A percentile compares a stretch with the other conserved stretches of the same genome.
Evolutionary conservation across 2,888 invertebrate genomes (phyloP).

Genomic region (Eurytoma adleriae): DNA sequence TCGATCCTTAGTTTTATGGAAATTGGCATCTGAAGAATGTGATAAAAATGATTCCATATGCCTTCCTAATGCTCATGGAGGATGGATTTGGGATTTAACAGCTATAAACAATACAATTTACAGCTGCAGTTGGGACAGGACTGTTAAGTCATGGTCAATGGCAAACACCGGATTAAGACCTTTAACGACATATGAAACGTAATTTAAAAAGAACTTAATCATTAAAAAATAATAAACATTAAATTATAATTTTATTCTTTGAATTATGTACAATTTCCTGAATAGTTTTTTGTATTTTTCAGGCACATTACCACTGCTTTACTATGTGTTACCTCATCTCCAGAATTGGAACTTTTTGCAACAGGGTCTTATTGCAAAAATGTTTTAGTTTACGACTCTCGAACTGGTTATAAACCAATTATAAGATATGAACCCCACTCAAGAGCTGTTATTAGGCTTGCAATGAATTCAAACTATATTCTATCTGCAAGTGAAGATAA

Average conservation of each 20-base stretch:
- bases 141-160: conserved; percentile 79
- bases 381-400: conserved; percentile 78
- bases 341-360: conserved; percentile 76
- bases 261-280: conserved; percentile 42
- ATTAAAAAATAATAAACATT: neutral
- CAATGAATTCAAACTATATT: conserved; percentile 75
- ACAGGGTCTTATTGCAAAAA: conserved; percentile 79
- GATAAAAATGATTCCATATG: conserved; percentile 52
- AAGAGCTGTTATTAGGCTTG: conserved; percentile 77
- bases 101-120: conserved; percentile 77
- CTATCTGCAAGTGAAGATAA: conserved; percentile 80
- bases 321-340: conserved; percentile 77
- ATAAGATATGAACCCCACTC: conserved; percentile 77
- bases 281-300: conserved; percentile 54
- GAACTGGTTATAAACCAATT: conserved; percentile 75
- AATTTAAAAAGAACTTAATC: conserved; percentile 55
- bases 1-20: conserved; percentile 79
- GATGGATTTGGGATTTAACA: conserved; percentile 82
- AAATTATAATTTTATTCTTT: conserved; percentile 27
- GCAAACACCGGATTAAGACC: conserved; percentile 75
- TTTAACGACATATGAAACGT: conserved; percentile 76
- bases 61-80: conserved; percentile 78
- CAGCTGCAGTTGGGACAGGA: conserved; percentile 81
- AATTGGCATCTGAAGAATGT: conserved; percentile 71
- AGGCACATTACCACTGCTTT: conserved; percentile 78